Evolutionary conservation across 2,113 vertebrate genomes (phyloP).

Genomic region (Pomatorhinus ruficollis): DNA sequence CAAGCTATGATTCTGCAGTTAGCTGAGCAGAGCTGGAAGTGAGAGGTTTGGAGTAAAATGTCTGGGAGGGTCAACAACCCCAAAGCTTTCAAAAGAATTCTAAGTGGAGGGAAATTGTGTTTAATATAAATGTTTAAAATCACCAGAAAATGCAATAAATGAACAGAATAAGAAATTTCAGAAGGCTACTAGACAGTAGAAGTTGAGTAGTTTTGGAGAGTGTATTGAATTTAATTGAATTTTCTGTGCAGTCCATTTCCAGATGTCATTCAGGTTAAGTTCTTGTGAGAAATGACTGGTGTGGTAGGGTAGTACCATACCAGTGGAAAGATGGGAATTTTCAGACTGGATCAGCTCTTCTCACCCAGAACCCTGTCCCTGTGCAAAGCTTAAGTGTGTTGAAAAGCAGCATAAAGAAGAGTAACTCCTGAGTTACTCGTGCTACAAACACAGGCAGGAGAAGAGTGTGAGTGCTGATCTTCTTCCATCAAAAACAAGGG

Average conservation of each 20-base stretch:
- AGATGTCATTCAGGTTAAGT: neutral
- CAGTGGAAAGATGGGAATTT: neutral
- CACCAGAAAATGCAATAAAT: neutral
- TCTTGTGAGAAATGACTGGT: neutral
- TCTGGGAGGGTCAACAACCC: neutral
- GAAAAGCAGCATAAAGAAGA: neutral
- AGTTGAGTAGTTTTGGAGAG: neutral
- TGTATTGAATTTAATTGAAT: neutral
- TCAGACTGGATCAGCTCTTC: neutral
- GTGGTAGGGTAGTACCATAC: neutral
- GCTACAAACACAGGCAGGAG: neutral
- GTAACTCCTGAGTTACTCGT: fast-evolving
- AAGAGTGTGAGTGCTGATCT: neutral
- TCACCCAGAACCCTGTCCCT: neutral
- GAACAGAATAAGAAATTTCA: neutral
- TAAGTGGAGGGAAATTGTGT: neutral
- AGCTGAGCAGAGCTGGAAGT: neutral
- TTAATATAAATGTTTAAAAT: neutral
- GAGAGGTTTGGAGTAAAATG: neutral
- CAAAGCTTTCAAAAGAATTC: neutral
- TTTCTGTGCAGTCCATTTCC: neutral
- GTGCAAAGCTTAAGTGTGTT: neutral
- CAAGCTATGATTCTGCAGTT: neutral
- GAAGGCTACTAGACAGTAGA: neutral
- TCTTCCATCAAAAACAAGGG: neutral